phyloP scores from a whole-genome alignment of 2,888 invertebrate genomes.

The Oasisia sp. region DNA sequence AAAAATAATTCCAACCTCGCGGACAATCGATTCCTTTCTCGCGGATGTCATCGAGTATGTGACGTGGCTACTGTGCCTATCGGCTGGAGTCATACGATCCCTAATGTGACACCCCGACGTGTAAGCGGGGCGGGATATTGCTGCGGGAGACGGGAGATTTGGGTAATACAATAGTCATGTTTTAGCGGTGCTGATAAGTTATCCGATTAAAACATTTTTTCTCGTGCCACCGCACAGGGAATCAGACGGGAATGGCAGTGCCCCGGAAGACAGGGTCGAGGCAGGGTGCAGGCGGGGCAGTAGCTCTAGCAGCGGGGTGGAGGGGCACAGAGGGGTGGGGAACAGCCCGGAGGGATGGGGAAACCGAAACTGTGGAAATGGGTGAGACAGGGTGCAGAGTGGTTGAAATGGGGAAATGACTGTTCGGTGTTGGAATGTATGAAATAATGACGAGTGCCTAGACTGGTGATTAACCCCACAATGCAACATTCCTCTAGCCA shows the following conservation, averaged over 20 bases:
- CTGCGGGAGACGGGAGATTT: background rate
- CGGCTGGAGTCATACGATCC: background rate
- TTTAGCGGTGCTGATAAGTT: conserved; percentile 17
- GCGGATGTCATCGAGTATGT: background rate
- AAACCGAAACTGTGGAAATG: background rate
- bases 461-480: background rate
- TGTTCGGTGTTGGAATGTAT: background rate
- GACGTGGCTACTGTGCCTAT: background rate
- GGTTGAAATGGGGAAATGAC: background rate
- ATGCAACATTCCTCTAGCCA: background rate
- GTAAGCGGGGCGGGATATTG: background rate
- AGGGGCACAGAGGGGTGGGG: no score
- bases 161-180: conserved; percentile 6
- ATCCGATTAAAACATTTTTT: conserved; percentile 11
- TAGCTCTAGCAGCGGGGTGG: no score
- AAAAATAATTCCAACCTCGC: background rate
- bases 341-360: no score
- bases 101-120: background rate
- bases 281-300: background rate
- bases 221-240: background rate
- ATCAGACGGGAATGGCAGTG: background rate
- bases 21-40: conserved; percentile 8
- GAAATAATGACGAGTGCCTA: background rate
- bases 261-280: background rate
- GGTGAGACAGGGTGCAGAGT: background rate